Evolutionary conservation across 2,113 vertebrate genomes (phyloP).

Genomic region (Thalassoma bifasciatum): DNA sequence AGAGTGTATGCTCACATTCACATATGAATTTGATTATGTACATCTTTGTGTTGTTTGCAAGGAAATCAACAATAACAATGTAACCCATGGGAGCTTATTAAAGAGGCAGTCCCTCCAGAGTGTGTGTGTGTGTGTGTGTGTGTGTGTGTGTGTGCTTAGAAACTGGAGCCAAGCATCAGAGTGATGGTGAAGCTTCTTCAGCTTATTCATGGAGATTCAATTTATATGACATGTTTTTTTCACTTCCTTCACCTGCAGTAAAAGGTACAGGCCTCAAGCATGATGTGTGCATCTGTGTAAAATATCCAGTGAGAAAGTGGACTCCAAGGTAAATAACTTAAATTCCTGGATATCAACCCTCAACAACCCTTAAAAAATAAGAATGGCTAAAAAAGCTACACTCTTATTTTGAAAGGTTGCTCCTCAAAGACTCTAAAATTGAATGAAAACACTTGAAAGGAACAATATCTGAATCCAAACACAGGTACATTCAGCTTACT

Average conservation of each 20-base stretch:
- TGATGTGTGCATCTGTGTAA: not conserved
- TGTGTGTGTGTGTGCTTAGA: conserved; percentile 55
- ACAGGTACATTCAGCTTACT: conserved; percentile 13
- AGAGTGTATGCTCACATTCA: not conserved
- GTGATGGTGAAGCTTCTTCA: conserved; percentile 62
- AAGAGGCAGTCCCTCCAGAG: conserved; percentile 36
- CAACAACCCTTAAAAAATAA: not conserved
- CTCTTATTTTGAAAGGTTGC: conserved; percentile 10
- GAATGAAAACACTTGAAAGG: not conserved
- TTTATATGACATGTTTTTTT: conserved; percentile 53
- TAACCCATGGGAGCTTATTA: conserved; percentile 76
- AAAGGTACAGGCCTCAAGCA: not conserved
- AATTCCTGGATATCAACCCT: conserved; percentile 6
- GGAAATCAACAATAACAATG: conserved; percentile 63
- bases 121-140: conserved; percentile 7
- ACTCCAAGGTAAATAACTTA: not conserved
- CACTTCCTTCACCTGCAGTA: conserved; percentile 36
- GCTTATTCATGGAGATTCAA: conserved; percentile 62
- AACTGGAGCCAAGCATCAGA: conserved; percentile 56
- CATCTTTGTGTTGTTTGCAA: conserved; percentile 48
- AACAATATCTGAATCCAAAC: conserved; percentile 31
- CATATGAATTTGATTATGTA: conserved; percentile 64
- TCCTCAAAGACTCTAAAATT: not conserved
- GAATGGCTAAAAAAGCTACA: not conserved
- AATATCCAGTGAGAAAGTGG: not conserved